These are phyloP conservation scores for Chrysolina oricalcia DNA, from an alignment of 2,888 invertebrate species.

Conservation along the genomic window DNA sequence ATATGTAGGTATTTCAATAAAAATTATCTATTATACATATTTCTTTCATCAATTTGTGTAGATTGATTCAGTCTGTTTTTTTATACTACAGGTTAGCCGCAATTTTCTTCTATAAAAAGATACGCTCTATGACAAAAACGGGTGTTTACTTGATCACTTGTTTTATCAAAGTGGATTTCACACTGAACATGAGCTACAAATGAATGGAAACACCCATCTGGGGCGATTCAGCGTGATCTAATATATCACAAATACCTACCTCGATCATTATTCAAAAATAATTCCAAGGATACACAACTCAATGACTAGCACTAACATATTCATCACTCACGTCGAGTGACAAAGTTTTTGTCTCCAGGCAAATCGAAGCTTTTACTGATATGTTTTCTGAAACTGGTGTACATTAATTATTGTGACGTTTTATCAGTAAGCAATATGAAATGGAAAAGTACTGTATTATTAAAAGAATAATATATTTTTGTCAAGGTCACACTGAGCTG, in stretches of 20 bases:
- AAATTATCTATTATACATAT: too few species aligned
- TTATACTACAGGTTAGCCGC: too few species aligned
- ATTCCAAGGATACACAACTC: conserved; percentile 39
- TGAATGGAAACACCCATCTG: conserved; percentile 7
- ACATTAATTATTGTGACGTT: conserved; percentile 51
- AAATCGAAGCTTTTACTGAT: conserved; percentile 26
- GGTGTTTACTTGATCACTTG: too few species aligned
- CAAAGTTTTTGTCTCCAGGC: conserved; percentile 1
- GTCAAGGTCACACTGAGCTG: conserved; percentile 40
- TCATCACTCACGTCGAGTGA: conserved; percentile 12
- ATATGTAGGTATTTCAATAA: too few species aligned
- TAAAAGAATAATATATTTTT: conserved; percentile 52
- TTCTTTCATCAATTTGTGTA: too few species aligned
- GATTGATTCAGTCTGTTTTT: too few species aligned
- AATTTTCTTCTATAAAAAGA: too few species aligned
- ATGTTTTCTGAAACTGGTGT: conserved; percentile 52
- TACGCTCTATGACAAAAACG: too few species aligned
- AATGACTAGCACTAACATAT: conserved; percentile 33
- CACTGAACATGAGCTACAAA: neutral
- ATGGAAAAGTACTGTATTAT: conserved; percentile 53
- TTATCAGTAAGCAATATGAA: conserved; percentile 54
- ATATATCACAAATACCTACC: conserved; percentile 35
- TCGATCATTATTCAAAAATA: conserved; percentile 40
- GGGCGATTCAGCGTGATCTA: conserved; percentile 39
- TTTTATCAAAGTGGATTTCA: neutral